Conservation (phyloP, 2,113 vertebrate genomes). For the Todiramphus saurophagus region DNA sequence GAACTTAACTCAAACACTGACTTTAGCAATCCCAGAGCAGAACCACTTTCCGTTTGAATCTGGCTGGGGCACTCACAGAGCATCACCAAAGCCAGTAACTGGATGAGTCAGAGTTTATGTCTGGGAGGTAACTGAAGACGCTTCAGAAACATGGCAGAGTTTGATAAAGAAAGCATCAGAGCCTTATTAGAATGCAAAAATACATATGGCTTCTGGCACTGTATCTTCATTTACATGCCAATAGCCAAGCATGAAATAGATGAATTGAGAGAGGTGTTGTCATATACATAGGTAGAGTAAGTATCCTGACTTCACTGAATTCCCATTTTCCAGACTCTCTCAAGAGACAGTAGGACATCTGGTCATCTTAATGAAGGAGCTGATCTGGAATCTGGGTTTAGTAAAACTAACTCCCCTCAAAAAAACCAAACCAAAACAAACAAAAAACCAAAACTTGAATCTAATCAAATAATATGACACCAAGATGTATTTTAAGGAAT, state of each 20-base stretch:
- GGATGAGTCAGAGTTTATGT: not conserved
- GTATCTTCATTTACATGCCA: not conserved
- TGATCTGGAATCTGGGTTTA: slow-evolving; percentile 18
- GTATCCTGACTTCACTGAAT: not conserved
- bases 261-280: not conserved
- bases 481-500: slow-evolving; percentile 49
- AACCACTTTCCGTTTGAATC: not conserved
- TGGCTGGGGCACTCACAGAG: not conserved
- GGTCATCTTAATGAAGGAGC: slow-evolving; percentile 1
- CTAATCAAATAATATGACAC: slow-evolving; percentile 26
- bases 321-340: not conserved
- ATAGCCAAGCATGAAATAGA: not conserved
- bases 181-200: not conserved
- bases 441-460: not conserved
- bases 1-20: not conserved
- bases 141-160: not conserved
- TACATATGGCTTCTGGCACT: not conserved
- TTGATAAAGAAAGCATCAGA: not conserved
- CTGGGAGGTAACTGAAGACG: not conserved
- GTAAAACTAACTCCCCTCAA: not conserved
- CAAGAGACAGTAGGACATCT: slow-evolving; percentile 5
- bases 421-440: not conserved
- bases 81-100: not conserved
- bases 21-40: not conserved
- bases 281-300: not conserved